Base-by-base conservation (phyloP, 1,140 invertebrate species). In the Sitobion miscanthi region DNA sequence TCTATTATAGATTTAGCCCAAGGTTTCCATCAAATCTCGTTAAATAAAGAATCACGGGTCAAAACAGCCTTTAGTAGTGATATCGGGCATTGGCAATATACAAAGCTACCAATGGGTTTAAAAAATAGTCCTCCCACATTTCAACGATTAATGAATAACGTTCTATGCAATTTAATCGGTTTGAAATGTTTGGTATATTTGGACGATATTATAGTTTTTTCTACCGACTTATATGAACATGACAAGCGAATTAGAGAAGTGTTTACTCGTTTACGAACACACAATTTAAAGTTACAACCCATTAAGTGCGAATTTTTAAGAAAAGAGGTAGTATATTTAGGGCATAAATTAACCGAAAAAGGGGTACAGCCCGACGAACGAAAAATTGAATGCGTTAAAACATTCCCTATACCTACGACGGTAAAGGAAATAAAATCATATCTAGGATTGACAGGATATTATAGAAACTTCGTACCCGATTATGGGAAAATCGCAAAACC, bases 1-100 rank as follows among this genome's bases (percentile, higher is more conserved):
- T 95, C 95, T 11, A 94, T 95, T 0, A 90, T 96, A 2, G 96
- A 96, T 95, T 92, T 96, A 23, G 94, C 94, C 0, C 95, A 94
- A 54, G 96, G 96, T 9, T 96, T 95, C 94, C 95, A 95, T 94
- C 96, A 96, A 94, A 94, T 96, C 11, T 94, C 94, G 11, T 94
- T 96, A 6, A 94, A 95, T 11, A 82, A 94, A 47, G 62, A 93
- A 0, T 94, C 95, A 87, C 95, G 94, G 14, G 94, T 95, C 17
- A 96, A 96, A 94, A 96, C 96, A 0, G 96, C 95, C 0, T 96
- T 96, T 94, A 94, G 94, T 11, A 94, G 94, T 47, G 90, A 94
- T 82, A 93, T 94, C 85, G 95, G 95, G 0, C 95, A 95, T 94
- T 95, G 95, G 82, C 94, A 95, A 93, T 96, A 95, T 93, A 83